These are phyloP conservation scores for Drosophila guanche DNA, from an alignment of 1,140 invertebrate species.

Conservation along the genomic window DNA sequence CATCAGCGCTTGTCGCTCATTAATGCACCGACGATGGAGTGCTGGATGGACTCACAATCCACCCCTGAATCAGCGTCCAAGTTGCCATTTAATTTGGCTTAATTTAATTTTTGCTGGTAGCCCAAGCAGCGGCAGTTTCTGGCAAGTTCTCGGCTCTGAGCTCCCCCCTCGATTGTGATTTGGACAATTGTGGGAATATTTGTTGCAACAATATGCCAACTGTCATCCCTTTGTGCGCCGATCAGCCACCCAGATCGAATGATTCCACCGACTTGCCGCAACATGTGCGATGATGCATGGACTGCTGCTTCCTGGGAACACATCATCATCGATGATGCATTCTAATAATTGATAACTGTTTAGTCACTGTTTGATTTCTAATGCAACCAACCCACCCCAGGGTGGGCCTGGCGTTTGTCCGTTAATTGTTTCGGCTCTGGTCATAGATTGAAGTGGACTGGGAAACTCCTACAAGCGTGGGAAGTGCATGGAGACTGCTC, in stretches of 20 bases:
- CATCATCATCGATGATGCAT: conserved; percentile 38
- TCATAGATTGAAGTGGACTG: conserved; percentile 24
- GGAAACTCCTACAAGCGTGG: conserved; percentile 53
- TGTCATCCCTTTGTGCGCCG: conserved; percentile 33
- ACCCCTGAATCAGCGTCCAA: conserved; percentile 22
- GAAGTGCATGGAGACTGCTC: conserved; percentile 43
- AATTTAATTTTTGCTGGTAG: conserved; percentile 77
- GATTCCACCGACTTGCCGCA: conserved; percentile 17
- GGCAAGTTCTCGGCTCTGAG: conserved; percentile 10
- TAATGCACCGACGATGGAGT: conserved; percentile 52
- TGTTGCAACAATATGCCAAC: conserved; percentile 57
- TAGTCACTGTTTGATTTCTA: conserved; percentile 71
- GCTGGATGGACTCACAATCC: not conserved
- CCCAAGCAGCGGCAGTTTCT: conserved; percentile 13
- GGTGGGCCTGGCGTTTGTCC: conserved; percentile 35
- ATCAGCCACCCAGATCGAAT: not conserved
- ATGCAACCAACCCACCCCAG: too few species aligned
- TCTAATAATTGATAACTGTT: conserved; percentile 78
- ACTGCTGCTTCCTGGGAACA: conserved; percentile 26
- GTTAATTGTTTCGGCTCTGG: conserved; percentile 47
- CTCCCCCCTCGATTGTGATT: conserved; percentile 56
- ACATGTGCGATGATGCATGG: conserved; percentile 68
- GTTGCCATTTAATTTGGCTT: conserved; percentile 72
- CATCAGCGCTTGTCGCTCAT: conserved; percentile 73
- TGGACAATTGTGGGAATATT: conserved; percentile 75